Conservation (phyloP, 2,888 invertebrate species). For the Drosophila subsilvestris region DNA sequence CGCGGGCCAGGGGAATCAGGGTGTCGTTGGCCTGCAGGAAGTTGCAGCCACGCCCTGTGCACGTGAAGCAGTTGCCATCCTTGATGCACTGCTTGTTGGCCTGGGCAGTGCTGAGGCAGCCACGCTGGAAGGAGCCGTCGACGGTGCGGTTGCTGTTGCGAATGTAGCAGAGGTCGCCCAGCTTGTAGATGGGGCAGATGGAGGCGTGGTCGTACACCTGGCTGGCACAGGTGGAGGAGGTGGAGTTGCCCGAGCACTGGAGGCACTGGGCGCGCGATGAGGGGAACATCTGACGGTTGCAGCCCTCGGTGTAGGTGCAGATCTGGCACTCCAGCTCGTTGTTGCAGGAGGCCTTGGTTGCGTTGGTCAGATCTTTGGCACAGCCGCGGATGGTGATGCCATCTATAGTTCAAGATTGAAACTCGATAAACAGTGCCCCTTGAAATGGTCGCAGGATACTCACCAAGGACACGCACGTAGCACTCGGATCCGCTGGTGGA, state of each 20-base stretch:
- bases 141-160: slow-evolving; percentile 69
- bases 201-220: slow-evolving; percentile 61
- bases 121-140: slow-evolving; percentile 79
- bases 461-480: slow-evolving; percentile 74
- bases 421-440: too few relatives aligned
- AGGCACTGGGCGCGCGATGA: slow-evolving; percentile 76
- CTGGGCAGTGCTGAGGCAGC: slow-evolving; percentile 77
- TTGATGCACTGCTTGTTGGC: slow-evolving; percentile 72
- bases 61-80: slow-evolving; percentile 74
- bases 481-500: slow-evolving; percentile 63
- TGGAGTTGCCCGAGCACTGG: slow-evolving; percentile 78
- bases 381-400: slow-evolving; percentile 82
- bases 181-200: slow-evolving; percentile 76
- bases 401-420: slow-evolving; percentile 56
- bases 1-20: slow-evolving; percentile 77
- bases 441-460: slow-evolving; percentile 22
- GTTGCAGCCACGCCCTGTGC: slow-evolving; percentile 82
- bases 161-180: slow-evolving; percentile 81
- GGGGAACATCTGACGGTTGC: slow-evolving; percentile 81
- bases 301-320: slow-evolving; percentile 76
- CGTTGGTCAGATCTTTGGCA: slow-evolving; percentile 73
- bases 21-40: slow-evolving; percentile 61
- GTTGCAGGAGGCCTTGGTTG: slow-evolving; percentile 65
- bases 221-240: slow-evolving; percentile 71
- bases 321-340: slow-evolving; percentile 80